These are phyloP conservation scores for Allolobophora icterica DNA, from an alignment of 2,888 invertebrate species.

Conservation along the genomic window DNA sequence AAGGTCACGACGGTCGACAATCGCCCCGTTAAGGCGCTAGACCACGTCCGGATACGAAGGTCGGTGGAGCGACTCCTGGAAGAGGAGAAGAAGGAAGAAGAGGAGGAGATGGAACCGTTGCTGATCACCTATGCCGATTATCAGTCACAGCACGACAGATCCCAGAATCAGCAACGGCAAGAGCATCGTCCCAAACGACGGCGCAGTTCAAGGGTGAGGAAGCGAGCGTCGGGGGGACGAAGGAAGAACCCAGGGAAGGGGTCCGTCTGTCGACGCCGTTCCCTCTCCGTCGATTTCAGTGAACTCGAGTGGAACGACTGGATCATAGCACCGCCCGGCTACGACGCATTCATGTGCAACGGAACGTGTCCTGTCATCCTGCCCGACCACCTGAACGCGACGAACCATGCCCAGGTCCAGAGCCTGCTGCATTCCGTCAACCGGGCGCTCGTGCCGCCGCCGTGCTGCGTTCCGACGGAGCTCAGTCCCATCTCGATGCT, in stretches of 20 bases:
- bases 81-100: neutral
- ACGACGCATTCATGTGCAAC: slow-evolving; percentile 93
- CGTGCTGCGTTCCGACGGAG: slow-evolving; percentile 96
- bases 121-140: slow-evolving; percentile 36
- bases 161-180: neutral
- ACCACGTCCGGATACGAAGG: neutral
- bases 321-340: slow-evolving; percentile 96
- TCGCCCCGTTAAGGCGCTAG: neutral
- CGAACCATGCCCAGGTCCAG: slow-evolving; percentile 93
- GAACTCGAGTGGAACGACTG: slow-evolving; percentile 98
- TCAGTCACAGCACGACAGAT: neutral
- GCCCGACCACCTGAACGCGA: slow-evolving; percentile 92
- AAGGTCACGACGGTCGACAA: slow-evolving; percentile 27
- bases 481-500: slow-evolving; percentile 93
- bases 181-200: neutral
- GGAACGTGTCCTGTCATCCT: slow-evolving; percentile 95
- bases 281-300: slow-evolving; percentile 91
- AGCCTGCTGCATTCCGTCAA: slow-evolving; percentile 47
- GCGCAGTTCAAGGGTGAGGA: neutral
- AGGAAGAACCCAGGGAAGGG: slow-evolving; percentile 17
- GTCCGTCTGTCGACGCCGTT: slow-evolving; percentile 79
- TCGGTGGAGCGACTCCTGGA: neutral
- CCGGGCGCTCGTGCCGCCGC: slow-evolving; percentile 86
- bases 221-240: neutral
- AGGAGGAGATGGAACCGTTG: slow-evolving; percentile 20